phyloP scores from a whole-genome alignment of 1,140 invertebrate species.

The Lepidotrigona ventralis region DNA sequence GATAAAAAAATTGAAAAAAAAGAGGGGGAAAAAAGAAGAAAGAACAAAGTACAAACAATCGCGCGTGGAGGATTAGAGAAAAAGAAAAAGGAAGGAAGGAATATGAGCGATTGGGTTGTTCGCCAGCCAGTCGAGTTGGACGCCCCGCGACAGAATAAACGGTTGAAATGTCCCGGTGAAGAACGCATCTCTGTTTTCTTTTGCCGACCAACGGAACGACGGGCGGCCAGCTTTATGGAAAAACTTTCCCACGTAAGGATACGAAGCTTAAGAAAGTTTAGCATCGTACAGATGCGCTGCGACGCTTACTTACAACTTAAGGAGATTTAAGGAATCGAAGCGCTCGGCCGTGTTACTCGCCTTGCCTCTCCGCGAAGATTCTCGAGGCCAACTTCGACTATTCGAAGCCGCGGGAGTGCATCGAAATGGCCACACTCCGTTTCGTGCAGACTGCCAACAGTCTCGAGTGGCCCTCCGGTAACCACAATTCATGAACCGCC shows the following conservation, averaged over 20 bases:
- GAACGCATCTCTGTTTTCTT: neutral
- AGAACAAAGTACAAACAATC: neutral
- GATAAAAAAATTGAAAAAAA: slow-evolving; percentile 12
- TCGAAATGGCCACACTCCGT: neutral
- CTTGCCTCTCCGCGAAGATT: neutral
- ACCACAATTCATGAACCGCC: neutral
- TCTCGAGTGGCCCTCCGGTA: neutral
- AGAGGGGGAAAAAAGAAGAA: neutral
- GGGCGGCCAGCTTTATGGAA: slow-evolving; percentile 34
- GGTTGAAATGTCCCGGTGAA: neutral
- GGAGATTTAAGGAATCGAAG: slow-evolving; percentile 51
- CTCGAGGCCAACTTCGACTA: neutral
- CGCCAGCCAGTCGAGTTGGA: neutral
- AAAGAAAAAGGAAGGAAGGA: neutral
- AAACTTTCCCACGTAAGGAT: slow-evolving; percentile 34
- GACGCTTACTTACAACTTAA: slow-evolving; percentile 49
- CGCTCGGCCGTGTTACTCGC: no score
- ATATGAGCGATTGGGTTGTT: neutral
- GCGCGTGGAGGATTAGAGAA: no score
- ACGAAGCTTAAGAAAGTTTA: slow-evolving; percentile 44
- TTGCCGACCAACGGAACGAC: neutral
- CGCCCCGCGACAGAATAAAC: neutral
- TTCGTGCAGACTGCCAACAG: neutral
- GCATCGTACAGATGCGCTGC: slow-evolving; percentile 38
- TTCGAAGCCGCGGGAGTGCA: neutral